Evolutionary conservation across 2,113 vertebrate genomes (phyloP), one percentile per base, ranked within the genome.

Genomic region (Alligator sinensis): DNA sequence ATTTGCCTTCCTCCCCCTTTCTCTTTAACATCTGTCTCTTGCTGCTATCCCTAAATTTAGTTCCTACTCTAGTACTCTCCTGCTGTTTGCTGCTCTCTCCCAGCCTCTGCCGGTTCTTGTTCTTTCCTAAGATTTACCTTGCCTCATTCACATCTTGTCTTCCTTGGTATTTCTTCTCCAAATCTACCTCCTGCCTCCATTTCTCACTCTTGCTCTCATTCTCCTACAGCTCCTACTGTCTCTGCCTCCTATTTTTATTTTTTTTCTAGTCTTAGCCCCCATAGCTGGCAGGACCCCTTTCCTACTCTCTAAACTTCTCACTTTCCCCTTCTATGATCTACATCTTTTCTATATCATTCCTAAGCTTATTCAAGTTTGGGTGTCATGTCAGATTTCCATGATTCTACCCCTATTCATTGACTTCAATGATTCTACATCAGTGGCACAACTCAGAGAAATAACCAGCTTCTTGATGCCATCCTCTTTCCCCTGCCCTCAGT

Each of bases 141-240:
- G 85, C 62, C n/a, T 75, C 80, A 72, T 88, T 77, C 72, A 87
- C 62, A 14, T 90, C 6, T 66, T 10, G 16, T 30, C 38, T 63
- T 2, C 2, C 47, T 81, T 27, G 62, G 62, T 24, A 28, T 13
- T 27, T 27, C 24, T 28, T 64, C 25, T 5, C 27, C 24, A 24
- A 27, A 27, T 64, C 62, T 64, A 64, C 24, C 27, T 64, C 62
- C 25, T 64, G 62, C 27, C 27, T 27, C 62, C 24, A 28, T 15
- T 27, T 27, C 28, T 64, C 4, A 11, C 25, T 27, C 24, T 27
- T 64, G 28, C 25, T 64, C 28, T 27, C 28, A 28, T 64, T 14
- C 62, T 64, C 62, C 25, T 28, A 47, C 62, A 13, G 62, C 11
- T 14, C 25, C 24, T 64, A 21, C 11, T 28, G 24, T 14, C 28